phyloP scores from a whole-genome alignment of 1,140 invertebrate species.

The Sweltsa coloradensis region DNA sequence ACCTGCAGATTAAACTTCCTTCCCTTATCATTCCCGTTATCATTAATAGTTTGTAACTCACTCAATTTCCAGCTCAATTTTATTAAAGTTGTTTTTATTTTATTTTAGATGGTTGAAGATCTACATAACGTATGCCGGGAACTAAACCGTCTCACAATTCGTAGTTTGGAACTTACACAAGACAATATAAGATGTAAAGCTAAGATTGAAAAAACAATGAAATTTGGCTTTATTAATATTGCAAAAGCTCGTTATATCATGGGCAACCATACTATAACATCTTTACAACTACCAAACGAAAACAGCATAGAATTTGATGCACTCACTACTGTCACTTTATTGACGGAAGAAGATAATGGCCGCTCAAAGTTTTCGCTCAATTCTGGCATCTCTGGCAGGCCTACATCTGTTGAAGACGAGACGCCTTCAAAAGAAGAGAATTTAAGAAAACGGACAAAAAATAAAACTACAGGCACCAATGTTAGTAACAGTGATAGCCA shows the following conservation, averaged over 20 bases:
- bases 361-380: neutral
- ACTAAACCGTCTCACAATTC: constrained; percentile 46
- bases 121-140: constrained; percentile 11
- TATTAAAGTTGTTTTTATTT: too few species aligned
- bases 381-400: too few species aligned
- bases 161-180: constrained; percentile 50
- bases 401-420: neutral
- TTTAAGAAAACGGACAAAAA: neutral
- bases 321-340: constrained; percentile 12
- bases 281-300: constrained; percentile 48
- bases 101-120: neutral
- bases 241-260: constrained; percentile 60
- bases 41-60: too few species aligned
- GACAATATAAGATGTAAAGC: constrained; percentile 47
- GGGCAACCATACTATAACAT: constrained; percentile 51
- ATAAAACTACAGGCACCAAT: neutral
- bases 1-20: too few species aligned
- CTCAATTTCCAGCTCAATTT: too few species aligned
- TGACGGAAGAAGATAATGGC: neutral
- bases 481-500: constrained; percentile 18
- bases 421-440: neutral
- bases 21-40: too few species aligned
- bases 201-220: constrained; percentile 46
- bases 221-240: constrained; percentile 44
- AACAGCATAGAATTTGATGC: constrained; percentile 42